A percentile compares a stretch with the other conserved stretches of the same genome.
Evolutionary conservation across 2,888 invertebrate species (phyloP).

Genomic region (Drosophila neutralis): DNA sequence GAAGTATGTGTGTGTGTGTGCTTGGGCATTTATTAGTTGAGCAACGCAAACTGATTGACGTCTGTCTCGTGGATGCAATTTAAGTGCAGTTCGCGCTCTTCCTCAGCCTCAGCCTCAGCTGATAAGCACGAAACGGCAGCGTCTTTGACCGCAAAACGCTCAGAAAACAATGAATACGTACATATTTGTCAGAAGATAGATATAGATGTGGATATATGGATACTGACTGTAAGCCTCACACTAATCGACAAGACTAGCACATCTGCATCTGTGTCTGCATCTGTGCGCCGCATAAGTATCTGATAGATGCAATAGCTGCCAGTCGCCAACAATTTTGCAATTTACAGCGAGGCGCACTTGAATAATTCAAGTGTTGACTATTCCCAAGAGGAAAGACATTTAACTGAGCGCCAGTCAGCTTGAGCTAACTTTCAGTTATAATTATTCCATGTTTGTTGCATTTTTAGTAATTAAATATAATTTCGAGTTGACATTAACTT

Average conservation of each 20-base stretch:
- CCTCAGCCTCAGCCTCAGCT: conserved; percentile 18
- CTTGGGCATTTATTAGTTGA: conserved; percentile 51
- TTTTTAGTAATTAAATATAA: neutral
- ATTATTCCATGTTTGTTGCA: neutral
- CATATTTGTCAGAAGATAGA: conserved; percentile 10
- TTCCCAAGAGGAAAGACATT: neutral
- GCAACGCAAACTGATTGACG: conserved; percentile 79
- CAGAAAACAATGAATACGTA: conserved; percentile 29
- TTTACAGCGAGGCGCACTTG: conserved; percentile 49
- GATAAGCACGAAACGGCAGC: conserved; percentile 47
- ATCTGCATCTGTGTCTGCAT: conserved; percentile 4
- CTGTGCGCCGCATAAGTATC: conserved; percentile 14
- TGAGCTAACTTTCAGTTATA: neutral
- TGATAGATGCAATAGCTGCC: conserved; percentile 15
- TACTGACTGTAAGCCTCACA: conserved; percentile 26
- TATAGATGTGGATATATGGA: conserved; percentile 5
- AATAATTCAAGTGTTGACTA: conserved; percentile 50
- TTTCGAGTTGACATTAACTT: conserved; percentile 14
- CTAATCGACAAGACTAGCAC: conserved; percentile 29
- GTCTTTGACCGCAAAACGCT: conserved; percentile 47
- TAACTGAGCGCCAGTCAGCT: neutral
- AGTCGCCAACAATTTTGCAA: conserved; percentile 20
- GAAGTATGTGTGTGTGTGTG: conserved; percentile 5
- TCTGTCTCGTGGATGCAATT: conserved; percentile 79
- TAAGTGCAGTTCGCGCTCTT: conserved; percentile 73